Conservation (phyloP, 1,140 invertebrate genomes). For the Ganaspis sp. region DNA sequence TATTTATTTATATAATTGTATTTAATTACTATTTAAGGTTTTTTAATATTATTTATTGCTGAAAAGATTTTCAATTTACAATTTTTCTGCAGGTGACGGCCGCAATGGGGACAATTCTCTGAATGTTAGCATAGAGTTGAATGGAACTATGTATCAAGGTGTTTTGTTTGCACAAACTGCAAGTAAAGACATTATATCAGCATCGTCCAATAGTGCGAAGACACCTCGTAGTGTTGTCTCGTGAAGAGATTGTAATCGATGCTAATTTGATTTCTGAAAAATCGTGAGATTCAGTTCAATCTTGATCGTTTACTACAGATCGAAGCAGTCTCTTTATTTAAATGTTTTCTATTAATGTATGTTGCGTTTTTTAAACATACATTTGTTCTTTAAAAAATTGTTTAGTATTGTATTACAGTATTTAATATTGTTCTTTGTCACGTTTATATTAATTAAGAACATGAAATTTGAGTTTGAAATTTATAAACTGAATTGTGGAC, state of each 20-base stretch:
- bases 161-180: slow-evolving; percentile 86
- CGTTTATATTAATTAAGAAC: not conserved
- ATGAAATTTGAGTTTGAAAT: not conserved
- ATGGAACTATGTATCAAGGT: slow-evolving; percentile 93
- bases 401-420: not conserved
- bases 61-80: not conserved
- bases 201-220: slow-evolving; percentile 55
- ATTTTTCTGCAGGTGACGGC: slow-evolving; percentile 78
- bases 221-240: slow-evolving; percentile 74
- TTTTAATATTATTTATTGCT: not conserved
- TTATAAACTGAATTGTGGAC: not conserved
- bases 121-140: slow-evolving; percentile 96
- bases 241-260: slow-evolving; percentile 58
- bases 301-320: slow-evolving; percentile 26
- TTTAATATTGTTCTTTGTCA: not conserved
- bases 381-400: not conserved
- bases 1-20: too few relatives aligned
- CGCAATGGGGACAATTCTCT: slow-evolving; percentile 90
- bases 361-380: slow-evolving; percentile 1
- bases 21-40: not conserved
- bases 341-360: not conserved
- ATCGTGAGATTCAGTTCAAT: slow-evolving; percentile 33
- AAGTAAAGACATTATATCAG: slow-evolving; percentile 49
- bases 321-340: slow-evolving; percentile 26
- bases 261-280: slow-evolving; percentile 20